Conservation (phyloP, 2,888 invertebrate genomes). For the Sthenelais limicola region DNA sequence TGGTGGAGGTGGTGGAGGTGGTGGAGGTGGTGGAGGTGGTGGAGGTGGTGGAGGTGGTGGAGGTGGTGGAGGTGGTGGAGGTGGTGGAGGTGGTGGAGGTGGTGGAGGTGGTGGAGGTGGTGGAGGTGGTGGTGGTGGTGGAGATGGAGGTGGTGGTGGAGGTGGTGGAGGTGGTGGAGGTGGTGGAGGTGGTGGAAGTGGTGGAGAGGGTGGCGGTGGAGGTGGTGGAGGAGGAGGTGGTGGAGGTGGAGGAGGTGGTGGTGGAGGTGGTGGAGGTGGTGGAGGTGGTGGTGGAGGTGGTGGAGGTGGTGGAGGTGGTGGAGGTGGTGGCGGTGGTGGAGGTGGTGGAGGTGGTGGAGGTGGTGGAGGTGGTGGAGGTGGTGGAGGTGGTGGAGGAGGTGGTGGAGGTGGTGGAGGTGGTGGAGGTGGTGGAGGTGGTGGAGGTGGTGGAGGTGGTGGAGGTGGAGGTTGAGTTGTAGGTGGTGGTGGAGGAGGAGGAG, state of each 20-base stretch:
- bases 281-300: constrained; percentile 34
- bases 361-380: constrained; percentile 29
- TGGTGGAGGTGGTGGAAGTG: constrained; percentile 3
- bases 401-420: not conserved
- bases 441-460: not conserved
- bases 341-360: constrained; percentile 23
- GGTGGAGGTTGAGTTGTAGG: too few species aligned
- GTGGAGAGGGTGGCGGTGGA: too few species aligned
- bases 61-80: constrained; percentile 24
- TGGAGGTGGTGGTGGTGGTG: too few species aligned
- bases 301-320: constrained; percentile 36
- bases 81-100: constrained; percentile 34
- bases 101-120: constrained; percentile 11
- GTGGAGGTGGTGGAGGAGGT: constrained; percentile 37
- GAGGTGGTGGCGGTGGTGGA: constrained; percentile 25
- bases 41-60: constrained; percentile 8
- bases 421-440: not conserved
- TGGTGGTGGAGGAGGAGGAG: too few species aligned
- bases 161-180: constrained; percentile 17
- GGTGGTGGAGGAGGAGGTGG: constrained; percentile 13
- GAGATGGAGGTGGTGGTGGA: too few species aligned
- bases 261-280: constrained; percentile 36
- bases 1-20: constrained; percentile 24
- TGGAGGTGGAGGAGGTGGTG: constrained; percentile 36
- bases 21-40: constrained; percentile 39